These are phyloP conservation scores for Augochlorella aurata DNA, from an alignment of 2,888 invertebrate genomes.

Conservation along the genomic window DNA sequence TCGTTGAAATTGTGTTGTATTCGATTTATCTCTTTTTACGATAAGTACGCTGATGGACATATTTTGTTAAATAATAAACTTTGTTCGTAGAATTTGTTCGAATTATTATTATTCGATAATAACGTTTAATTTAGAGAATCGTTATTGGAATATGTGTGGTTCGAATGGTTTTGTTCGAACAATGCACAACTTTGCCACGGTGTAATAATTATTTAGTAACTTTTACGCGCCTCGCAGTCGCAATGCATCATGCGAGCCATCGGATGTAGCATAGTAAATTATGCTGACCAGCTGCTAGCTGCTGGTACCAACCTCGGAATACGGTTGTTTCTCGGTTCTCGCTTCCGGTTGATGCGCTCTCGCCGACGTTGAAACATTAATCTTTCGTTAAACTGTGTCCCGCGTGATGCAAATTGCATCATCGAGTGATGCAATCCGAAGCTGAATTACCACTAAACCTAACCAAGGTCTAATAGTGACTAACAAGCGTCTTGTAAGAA, in stretches of 20 bases:
- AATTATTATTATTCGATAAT: no score
- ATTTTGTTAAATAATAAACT: no score
- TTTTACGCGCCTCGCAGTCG: no score
- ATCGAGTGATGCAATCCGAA: not conserved
- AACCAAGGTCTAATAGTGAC: no score
- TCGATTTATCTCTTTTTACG: no score
- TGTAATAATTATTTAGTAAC: no score
- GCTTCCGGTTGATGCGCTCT: not conserved
- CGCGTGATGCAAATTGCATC: not conserved
- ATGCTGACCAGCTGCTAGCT: not conserved
- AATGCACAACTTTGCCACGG: no score
- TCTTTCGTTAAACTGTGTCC: not conserved
- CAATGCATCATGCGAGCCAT: not conserved
- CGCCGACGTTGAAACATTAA: not conserved
- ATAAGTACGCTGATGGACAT: no score
- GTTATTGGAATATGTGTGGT: not conserved
- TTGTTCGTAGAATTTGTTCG: no score
- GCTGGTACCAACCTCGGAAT: not conserved
- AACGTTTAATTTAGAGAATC: no score
- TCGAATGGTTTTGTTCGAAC: not conserved
- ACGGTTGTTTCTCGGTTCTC: not conserved
- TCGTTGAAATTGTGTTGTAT: no score
- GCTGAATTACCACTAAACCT: not conserved
- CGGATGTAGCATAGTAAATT: slow-evolving; percentile 4
- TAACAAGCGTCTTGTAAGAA: no score